Base-by-base conservation (phyloP, 2,113 vertebrate species). In the Capricornis sumatraensis region DNA sequence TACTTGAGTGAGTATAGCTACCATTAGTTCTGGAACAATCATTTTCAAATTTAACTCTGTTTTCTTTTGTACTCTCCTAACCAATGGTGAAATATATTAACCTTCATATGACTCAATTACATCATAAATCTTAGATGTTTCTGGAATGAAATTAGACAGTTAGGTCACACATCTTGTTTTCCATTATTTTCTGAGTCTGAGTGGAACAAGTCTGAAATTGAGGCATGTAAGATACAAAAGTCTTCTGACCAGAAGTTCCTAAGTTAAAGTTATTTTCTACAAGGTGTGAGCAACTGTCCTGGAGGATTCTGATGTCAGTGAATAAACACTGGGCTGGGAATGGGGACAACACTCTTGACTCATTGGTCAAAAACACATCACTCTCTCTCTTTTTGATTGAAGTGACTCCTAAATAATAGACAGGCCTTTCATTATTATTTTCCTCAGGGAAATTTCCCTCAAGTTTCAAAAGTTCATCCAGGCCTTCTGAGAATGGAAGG, bases 401-500 rank as follows among this genome's bases (percentile, higher is more conserved):
- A 0, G 98, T 96, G 62, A 99, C 83, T 43, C 99, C 99, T 1
- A 99, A 97, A 96, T 99, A 99, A n/a, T 85, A 99, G 14, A 99
- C 97, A 96, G 99, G 98, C 83, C 95, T 98, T 78, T 98, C 98
- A 2, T 94, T 86, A 9, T 96, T 50, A 1, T 87, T 98, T 88
- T 98, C 98, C 1, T 98, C 97, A 2, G 89, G 52, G 19, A 98
- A 98, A 82, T 97, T 91, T 3, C 98, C 98, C 0, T 99, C 98
- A 28, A 99, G 98, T 27, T 98, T 99, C 2, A 98, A 98, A 12
- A 99, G 98, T 97, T 99, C 99, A 0, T 99, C 99, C 89, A 99
- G 99, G n/a, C 99, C 99, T 95, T 99, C 99, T 0, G 99, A 99
- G 2, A 99, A 99, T 55, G 99, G 87, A 98, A 96, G 99, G 94